Evolutionary conservation across 1,140 invertebrate species (phyloP).

Genomic region (Apolygus lucorum): DNA sequence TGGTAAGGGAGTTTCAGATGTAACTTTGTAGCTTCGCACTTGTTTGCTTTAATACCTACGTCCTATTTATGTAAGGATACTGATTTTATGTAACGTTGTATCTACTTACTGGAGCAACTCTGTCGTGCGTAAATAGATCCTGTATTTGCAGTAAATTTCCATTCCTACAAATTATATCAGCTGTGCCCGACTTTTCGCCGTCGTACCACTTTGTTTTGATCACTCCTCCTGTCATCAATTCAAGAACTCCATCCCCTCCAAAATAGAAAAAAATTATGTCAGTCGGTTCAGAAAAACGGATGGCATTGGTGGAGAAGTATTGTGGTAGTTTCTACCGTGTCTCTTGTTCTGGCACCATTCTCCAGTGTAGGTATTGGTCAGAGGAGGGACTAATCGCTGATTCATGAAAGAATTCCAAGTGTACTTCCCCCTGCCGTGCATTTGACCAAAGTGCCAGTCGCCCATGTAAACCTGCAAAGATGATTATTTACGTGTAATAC

Average conservation of each 20-base stretch:
- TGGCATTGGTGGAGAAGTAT: background rate
- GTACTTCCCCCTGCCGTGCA: constrained; percentile 44
- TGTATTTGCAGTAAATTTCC: background rate
- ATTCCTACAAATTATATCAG: constrained; percentile 27
- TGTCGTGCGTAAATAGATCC: constrained; percentile 1
- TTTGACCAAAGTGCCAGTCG: constrained; percentile 46
- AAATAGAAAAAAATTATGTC: too few relatives aligned
- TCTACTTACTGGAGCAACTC: background rate
- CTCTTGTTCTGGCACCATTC: constrained; percentile 43
- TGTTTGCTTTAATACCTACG: too few relatives aligned
- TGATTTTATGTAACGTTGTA: background rate
- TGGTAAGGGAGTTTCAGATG: too few relatives aligned
- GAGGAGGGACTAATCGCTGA: constrained; percentile 43
- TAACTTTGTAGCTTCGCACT: too few relatives aligned
- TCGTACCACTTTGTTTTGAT: constrained; percentile 22
- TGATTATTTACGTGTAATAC: too few relatives aligned
- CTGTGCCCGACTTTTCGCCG: constrained; percentile 25
- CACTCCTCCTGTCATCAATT: constrained; percentile 20
- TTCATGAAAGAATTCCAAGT: constrained; percentile 44
- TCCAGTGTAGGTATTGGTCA: constrained; percentile 44
- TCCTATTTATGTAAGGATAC: too few relatives aligned
- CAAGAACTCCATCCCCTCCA: constrained; percentile 18
- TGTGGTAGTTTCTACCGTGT: constrained; percentile 44
- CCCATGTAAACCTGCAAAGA: constrained; percentile 47
- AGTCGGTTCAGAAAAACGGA: background rate